Percentiles rank a stretch among this genome's conserved stretches.
These are phyloP conservation scores for Gephyroberyx darwinii DNA, from an alignment of 2,797 vertebrate genomes.

Conservation along the genomic window DNA sequence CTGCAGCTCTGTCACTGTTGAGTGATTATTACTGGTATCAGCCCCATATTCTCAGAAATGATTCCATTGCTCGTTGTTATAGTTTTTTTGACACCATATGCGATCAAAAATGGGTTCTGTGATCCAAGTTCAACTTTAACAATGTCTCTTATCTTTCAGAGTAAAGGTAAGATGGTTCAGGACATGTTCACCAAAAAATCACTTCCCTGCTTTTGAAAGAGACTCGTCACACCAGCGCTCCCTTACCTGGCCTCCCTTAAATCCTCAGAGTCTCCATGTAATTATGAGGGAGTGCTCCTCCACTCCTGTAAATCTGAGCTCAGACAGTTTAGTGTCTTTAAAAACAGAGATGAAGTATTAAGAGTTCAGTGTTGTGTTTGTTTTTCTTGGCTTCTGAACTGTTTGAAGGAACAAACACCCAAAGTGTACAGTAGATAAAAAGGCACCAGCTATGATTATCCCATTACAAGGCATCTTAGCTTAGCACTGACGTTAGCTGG, in stretches of 20 bases:
- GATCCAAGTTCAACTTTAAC: background rate
- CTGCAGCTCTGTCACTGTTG: background rate
- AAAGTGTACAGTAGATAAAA: conserved; percentile 65
- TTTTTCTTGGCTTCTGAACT: conserved; percentile 13
- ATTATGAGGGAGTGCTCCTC: conserved; percentile 46
- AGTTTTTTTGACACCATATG: background rate
- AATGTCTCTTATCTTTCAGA: background rate
- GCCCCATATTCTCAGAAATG: background rate
- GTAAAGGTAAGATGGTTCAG: background rate
- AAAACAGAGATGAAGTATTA: conserved; percentile 20
- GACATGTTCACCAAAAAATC: background rate
- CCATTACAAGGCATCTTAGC: conserved; percentile 40
- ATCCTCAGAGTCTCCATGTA: conserved; percentile 37
- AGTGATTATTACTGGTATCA: background rate
- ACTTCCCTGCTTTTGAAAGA: background rate
- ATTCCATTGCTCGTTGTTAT: background rate
- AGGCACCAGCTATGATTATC: conserved; percentile 47
- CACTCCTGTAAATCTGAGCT: conserved; percentile 53
- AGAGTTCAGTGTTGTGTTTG: conserved; percentile 19
- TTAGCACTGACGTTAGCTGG: conserved; percentile 29
- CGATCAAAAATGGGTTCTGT: background rate
- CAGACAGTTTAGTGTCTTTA: conserved; percentile 49
- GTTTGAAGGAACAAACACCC: conserved; percentile 49
- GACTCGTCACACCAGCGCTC: background rate
- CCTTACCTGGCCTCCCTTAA: conserved; percentile 17